Evolutionary conservation across 2,888 invertebrate genomes (phyloP).

Genomic region (Rhaphigaster nebulosa): DNA sequence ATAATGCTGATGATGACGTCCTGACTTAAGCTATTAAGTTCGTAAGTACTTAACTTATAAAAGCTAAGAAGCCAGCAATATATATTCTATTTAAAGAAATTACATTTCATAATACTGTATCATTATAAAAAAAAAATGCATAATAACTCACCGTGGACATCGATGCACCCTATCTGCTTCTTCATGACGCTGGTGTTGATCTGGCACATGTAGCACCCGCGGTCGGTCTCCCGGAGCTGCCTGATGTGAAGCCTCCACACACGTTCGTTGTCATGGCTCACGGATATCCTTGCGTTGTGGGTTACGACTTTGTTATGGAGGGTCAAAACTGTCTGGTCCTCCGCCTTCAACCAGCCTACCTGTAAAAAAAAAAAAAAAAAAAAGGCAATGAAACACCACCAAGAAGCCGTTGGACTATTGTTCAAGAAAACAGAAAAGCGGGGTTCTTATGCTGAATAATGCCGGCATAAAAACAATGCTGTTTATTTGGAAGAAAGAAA

Average conservation of each 20-base stretch:
- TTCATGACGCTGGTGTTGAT: constrained; percentile 91
- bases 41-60: too few relatives aligned
- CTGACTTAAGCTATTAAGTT: too few relatives aligned
- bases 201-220: constrained; percentile 93
- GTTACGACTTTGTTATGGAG: constrained; percentile 87
- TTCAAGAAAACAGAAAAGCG: too few relatives aligned
- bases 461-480: too few relatives aligned
- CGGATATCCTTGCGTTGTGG: constrained; percentile 85
- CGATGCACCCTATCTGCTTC: constrained; percentile 88
- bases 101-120: too few relatives aligned
- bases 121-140: too few relatives aligned
- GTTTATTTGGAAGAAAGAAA: too few relatives aligned
- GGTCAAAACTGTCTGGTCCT: constrained; percentile 90
- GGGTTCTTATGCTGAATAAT: too few relatives aligned
- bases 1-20: too few relatives aligned
- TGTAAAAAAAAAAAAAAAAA: constrained; percentile 69
- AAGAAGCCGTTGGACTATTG: too few relatives aligned
- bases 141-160: constrained; percentile 69
- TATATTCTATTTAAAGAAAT: too few relatives aligned
- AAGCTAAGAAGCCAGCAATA: too few relatives aligned
- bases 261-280: constrained; percentile 82
- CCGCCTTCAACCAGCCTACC: constrained; percentile 92
- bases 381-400: neutral
- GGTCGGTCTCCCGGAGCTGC: constrained; percentile 84
- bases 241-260: constrained; percentile 90